Conservation (phyloP, 53 echinoderm and acorn worm species). For the Patiria pectinifera region DNA sequence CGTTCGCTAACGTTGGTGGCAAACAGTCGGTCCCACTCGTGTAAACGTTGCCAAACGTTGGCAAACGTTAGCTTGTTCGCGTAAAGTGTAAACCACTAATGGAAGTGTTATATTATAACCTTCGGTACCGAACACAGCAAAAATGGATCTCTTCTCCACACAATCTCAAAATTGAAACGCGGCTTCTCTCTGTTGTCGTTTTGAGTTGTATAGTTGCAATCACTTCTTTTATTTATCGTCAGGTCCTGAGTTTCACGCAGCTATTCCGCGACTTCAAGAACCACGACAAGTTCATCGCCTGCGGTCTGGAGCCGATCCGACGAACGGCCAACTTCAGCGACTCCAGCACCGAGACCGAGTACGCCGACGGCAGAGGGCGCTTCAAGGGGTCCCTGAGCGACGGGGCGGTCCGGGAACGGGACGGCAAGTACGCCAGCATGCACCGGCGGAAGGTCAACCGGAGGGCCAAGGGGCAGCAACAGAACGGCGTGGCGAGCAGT, state of each 20-base stretch:
- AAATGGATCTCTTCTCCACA: too few species aligned
- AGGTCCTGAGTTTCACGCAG: slow-evolving; percentile 95
- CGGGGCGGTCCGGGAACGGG: slow-evolving; percentile 1
- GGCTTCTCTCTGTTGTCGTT: not conserved
- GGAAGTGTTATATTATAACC: too few species aligned
- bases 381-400: slow-evolving; percentile 28
- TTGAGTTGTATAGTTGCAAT: not conserved
- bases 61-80: too few species aligned
- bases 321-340: slow-evolving; percentile 72
- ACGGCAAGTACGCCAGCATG: slow-evolving; percentile 55
- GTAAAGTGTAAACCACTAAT: too few species aligned
- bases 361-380: slow-evolving; percentile 50
- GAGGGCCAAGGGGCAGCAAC: slow-evolving; percentile 43
- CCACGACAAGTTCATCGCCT: slow-evolving; percentile 93
- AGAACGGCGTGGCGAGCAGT: slow-evolving; percentile 15
- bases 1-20: too few species aligned
- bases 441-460: slow-evolving; percentile 59
- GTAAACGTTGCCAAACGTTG: too few species aligned
- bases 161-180: not conserved
- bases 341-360: slow-evolving; percentile 45
- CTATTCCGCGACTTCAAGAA: slow-evolving; percentile 91
- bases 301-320: slow-evolving; percentile 83
- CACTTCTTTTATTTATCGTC: not conserved
- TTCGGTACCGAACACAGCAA: too few species aligned
- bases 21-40: too few species aligned